Percentiles rank a stretch among this genome's conserved stretches.
These are phyloP conservation scores for Drosophila sproati DNA, from an alignment of 1,140 invertebrate genomes.

Conservation along the genomic window DNA sequence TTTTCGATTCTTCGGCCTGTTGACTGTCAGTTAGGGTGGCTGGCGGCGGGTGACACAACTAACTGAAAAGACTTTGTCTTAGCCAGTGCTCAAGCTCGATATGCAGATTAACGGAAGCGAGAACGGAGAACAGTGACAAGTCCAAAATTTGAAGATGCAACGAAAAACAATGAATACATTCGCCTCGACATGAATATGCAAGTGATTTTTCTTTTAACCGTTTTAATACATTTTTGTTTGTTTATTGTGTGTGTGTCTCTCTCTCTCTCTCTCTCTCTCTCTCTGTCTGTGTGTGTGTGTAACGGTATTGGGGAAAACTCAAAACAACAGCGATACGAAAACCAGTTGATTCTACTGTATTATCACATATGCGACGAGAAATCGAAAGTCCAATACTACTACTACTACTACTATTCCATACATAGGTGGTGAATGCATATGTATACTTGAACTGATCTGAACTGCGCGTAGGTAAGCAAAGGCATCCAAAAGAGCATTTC, in stretches of 20 bases:
- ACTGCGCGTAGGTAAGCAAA: conserved; percentile 46
- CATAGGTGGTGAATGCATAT: conserved; percentile 19
- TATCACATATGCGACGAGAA: conserved; percentile 33
- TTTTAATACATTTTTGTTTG: conserved; percentile 36
- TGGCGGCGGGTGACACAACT: neutral
- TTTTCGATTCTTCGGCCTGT: neutral
- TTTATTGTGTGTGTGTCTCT: neutral
- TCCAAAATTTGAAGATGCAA: conserved; percentile 7
- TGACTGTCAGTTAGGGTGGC: conserved; percentile 21
- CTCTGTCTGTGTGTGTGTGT: neutral
- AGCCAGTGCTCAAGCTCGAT: conserved; percentile 7
- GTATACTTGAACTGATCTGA: conserved; percentile 27
- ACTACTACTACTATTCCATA: neutral
- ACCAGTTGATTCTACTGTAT: conserved; percentile 42
- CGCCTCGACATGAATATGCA: conserved; percentile 11
- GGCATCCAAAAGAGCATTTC: conserved; percentile 7
- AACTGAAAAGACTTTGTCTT: conserved; percentile 8
- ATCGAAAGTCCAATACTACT: conserved; percentile 54
- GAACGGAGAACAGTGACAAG: conserved; percentile 27
- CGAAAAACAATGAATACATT: conserved; percentile 8
- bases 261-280: no score
- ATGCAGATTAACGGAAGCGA: conserved; percentile 53
- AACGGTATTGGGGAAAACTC: conserved; percentile 73
- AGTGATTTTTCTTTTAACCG: conserved; percentile 71
- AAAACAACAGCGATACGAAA: conserved; percentile 14